A percentile compares a stretch with the other conserved stretches of the same genome.
Conservation (phyloP, 2,113 vertebrate species). For the Plectropomus leopardus region DNA sequence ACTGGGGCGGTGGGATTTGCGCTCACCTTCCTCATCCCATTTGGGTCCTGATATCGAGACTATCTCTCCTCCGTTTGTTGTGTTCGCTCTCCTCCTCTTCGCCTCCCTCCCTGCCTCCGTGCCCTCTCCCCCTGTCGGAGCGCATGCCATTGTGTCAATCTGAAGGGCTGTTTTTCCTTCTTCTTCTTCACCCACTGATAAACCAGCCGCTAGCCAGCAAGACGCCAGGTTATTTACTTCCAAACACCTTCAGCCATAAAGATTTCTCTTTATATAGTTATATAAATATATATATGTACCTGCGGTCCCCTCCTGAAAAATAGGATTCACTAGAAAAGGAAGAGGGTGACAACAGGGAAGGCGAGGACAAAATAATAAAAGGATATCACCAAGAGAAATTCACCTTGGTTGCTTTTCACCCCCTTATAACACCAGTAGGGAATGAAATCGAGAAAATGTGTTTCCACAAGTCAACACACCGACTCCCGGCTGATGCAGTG, state of each 20-base stretch:
- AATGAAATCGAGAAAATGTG: conserved; percentile 51
- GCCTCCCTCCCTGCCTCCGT: conserved; percentile 62
- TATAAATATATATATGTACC: conserved; percentile 44
- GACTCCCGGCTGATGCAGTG: not conserved
- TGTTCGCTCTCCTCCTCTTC: conserved; percentile 64
- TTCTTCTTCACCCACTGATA: conserved; percentile 75
- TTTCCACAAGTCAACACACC: conserved; percentile 16
- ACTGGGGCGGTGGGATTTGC: conserved; percentile 76
- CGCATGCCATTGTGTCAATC: conserved; percentile 78
- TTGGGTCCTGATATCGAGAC: conserved; percentile 78
- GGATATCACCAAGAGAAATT: conserved; percentile 58
- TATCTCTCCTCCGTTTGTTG: conserved; percentile 79
- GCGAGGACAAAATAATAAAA: conserved; percentile 63
- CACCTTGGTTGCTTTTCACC: conserved; percentile 52
- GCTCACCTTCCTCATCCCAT: conserved; percentile 78
- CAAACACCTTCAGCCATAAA: conserved; percentile 73
- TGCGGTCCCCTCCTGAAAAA: conserved; percentile 53
- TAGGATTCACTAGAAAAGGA: conserved; percentile 61
- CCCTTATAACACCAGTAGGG: conserved; percentile 35
- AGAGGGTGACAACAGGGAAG: conserved; percentile 49
- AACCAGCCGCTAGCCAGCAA: conserved; percentile 70
- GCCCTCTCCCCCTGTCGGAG: conserved; percentile 73
- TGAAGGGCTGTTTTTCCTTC: conserved; percentile 77
- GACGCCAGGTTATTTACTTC: conserved; percentile 77
- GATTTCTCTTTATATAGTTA: conserved; percentile 60